These are phyloP conservation scores for Pseudochromis fuscus DNA, from an alignment of 2,797 vertebrate genomes.

Conservation along the genomic window DNA sequence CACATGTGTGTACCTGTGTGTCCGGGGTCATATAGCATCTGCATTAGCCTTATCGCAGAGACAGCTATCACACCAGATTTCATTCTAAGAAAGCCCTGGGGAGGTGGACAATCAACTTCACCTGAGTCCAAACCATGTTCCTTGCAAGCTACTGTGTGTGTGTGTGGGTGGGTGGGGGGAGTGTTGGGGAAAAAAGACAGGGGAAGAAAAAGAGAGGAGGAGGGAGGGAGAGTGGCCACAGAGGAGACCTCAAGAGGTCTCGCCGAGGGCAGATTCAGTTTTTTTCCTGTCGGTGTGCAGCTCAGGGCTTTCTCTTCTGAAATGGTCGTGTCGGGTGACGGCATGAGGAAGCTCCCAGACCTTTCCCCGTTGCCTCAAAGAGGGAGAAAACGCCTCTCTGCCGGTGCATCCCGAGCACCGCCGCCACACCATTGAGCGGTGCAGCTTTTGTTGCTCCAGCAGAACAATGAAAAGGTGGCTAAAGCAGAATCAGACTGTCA, in stretches of 20 bases:
- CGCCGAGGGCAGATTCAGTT: constrained; percentile 60
- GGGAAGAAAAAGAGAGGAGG: neutral
- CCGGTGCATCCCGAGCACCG: constrained; percentile 16
- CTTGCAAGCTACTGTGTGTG: constrained; percentile 24
- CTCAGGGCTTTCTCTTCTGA: constrained; percentile 65
- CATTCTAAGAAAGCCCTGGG: constrained; percentile 73
- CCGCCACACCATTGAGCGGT: neutral
- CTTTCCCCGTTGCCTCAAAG: constrained; percentile 59
- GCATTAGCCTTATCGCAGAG: constrained; percentile 68
- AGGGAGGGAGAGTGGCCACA: constrained; percentile 28
- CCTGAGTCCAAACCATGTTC: constrained; percentile 51
- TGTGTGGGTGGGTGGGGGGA: constrained; percentile 34
- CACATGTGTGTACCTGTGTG: constrained; percentile 21
- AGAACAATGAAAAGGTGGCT: constrained; percentile 50
- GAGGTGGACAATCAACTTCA: constrained; percentile 71
- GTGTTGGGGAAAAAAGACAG: constrained; percentile 17
- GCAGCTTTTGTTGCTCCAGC: constrained; percentile 35
- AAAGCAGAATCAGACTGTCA: constrained; percentile 39
- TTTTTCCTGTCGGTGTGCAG: constrained; percentile 34
- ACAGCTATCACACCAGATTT: constrained; percentile 78
- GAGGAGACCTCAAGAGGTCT: constrained; percentile 66
- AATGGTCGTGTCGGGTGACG: constrained; percentile 56
- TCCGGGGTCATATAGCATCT: constrained; percentile 60
- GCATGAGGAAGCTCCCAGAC: constrained; percentile 62
- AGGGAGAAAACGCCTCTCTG: constrained; percentile 38